These are phyloP conservation scores for Propsilocerus akamusi DNA, from an alignment of 1,140 invertebrate genomes.

Conservation along the genomic window DNA sequence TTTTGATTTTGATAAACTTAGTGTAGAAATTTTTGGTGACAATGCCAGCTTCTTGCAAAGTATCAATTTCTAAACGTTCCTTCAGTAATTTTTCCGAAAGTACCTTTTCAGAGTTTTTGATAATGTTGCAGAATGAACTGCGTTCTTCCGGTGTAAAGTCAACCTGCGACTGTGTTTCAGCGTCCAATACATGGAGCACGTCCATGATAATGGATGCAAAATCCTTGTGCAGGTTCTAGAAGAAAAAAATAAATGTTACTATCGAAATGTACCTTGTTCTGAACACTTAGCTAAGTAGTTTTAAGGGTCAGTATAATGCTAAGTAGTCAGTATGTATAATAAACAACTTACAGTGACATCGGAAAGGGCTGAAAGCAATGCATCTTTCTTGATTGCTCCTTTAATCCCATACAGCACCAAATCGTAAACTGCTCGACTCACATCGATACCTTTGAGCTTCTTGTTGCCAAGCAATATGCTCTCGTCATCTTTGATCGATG, in stretches of 20 bases:
- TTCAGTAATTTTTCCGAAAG: slow-evolving; percentile 73
- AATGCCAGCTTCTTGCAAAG: slow-evolving; percentile 76
- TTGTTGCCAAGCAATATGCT: slow-evolving; percentile 32
- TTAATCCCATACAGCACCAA: slow-evolving; percentile 48
- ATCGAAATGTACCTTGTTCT: no score
- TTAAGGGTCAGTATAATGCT: neutral
- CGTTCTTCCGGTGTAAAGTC: slow-evolving; percentile 44
- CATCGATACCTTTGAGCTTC: slow-evolving; percentile 26
- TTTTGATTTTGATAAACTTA: slow-evolving; percentile 96
- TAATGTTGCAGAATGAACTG: slow-evolving; percentile 53
- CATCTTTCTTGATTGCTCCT: slow-evolving; percentile 49
- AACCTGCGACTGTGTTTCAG: slow-evolving; percentile 38
- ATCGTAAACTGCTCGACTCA: slow-evolving; percentile 34
- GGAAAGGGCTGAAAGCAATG: slow-evolving; percentile 38
- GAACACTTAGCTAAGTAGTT: slow-evolving; percentile 7
- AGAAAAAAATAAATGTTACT: slow-evolving; percentile 17
- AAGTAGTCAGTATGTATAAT: neutral
- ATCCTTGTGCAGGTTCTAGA: slow-evolving; percentile 48
- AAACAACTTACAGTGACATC: slow-evolving; percentile 43
- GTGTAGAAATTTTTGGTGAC: slow-evolving; percentile 85
- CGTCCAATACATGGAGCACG: slow-evolving; percentile 59
- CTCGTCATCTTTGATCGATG: slow-evolving; percentile 30
- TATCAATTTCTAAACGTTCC: slow-evolving; percentile 85
- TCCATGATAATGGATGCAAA: slow-evolving; percentile 60
- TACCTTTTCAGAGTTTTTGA: slow-evolving; percentile 60